Conservation (phyloP, 2,113 vertebrate species). For the Nothoprocta perdicaria region DNA sequence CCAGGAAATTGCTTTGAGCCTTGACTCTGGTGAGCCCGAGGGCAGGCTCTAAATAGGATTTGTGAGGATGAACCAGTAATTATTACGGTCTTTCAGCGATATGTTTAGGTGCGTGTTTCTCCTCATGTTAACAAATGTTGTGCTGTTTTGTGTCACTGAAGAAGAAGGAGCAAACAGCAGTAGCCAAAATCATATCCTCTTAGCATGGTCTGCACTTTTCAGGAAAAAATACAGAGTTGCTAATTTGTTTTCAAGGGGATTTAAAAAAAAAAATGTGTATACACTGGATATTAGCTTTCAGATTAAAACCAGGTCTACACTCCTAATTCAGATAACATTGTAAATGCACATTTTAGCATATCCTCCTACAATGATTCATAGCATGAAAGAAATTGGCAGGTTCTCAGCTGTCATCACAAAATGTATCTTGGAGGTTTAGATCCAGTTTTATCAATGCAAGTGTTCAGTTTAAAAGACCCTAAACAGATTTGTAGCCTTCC, state of each 20-base stretch:
- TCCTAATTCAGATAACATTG: background rate
- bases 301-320: background rate
- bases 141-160: background rate
- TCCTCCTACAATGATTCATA: background rate
- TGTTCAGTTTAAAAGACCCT: background rate
- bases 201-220: background rate
- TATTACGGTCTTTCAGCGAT: background rate
- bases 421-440: background rate
- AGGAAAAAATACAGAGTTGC: background rate
- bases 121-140: background rate
- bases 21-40: background rate
- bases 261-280: background rate
- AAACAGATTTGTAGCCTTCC: background rate
- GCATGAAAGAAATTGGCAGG: background rate
- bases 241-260: background rate
- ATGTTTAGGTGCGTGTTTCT: background rate
- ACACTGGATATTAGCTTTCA: background rate
- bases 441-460: background rate
- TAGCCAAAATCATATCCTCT: background rate
- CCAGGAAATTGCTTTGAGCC: background rate
- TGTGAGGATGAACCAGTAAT: background rate
- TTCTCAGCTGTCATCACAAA: background rate
- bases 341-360: background rate
- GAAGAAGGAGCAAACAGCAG: background rate
- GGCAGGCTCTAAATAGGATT: background rate